Evolutionary conservation across 1,140 invertebrate species (phyloP).

Genomic region (Drosophila busckii): DNA sequence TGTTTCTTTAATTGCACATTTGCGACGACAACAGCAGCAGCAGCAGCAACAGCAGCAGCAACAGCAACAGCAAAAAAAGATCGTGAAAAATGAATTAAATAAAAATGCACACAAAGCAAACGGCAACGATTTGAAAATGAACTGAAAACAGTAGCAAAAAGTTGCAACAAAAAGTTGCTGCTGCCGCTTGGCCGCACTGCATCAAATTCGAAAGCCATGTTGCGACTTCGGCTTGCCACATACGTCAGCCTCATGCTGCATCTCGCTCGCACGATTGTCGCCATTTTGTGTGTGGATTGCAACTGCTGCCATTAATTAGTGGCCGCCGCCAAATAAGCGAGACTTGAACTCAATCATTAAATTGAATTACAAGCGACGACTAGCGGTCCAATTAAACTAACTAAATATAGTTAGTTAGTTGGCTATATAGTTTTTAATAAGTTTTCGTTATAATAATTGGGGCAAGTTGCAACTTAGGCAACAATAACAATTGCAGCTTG

Average conservation of each 20-base stretch:
- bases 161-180: conserved; percentile 42
- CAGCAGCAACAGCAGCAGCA: conserved; percentile 29
- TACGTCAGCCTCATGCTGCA: conserved; percentile 1
- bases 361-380: conserved; percentile 35
- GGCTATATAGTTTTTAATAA: too few relatives aligned
- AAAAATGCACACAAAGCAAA: conserved; percentile 70
- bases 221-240: conserved; percentile 9
- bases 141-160: conserved; percentile 69
- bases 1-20: conserved; percentile 79
- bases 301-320: conserved; percentile 47
- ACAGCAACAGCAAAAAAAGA: conserved; percentile 23
- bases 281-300: conserved; percentile 43
- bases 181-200: conserved; percentile 58
- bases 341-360: conserved; percentile 52
- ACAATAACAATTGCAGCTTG: conserved; percentile 71
- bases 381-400: too few relatives aligned
- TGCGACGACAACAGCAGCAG: conserved; percentile 34
- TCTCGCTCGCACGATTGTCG: conserved; percentile 32
- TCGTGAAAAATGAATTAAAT: conserved; percentile 73
- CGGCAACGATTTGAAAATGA: conserved; percentile 66
- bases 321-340: conserved; percentile 39
- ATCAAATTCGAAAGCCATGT: conserved; percentile 33
- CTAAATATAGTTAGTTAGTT: too few relatives aligned
- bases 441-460: too few relatives aligned
- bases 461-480: conserved; percentile 39